Base-by-base conservation (phyloP, 1,140 invertebrate species). In the Meloidogyne chitwoodi region DNA sequence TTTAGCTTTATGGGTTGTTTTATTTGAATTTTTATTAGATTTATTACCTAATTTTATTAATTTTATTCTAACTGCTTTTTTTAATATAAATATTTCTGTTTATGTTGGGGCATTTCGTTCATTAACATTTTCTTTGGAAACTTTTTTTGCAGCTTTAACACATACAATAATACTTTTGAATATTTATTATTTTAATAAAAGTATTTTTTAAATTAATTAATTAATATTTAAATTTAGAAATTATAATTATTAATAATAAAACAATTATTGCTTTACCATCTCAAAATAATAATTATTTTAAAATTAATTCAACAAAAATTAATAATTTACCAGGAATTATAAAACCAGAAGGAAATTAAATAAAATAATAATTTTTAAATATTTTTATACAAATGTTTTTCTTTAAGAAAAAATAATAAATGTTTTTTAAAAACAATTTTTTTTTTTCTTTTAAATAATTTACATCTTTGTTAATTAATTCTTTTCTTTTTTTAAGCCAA, bases 31-130 rank as follows among this genome's bases (percentile, higher is more conserved):
- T n/a, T 69, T 76, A 24, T 67, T 76, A 11, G 74, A 76, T 61
- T 61, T 76, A 61, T 24, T 76, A 31, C 74, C 74, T 26, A 76
- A 70, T 68, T 29, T 74, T 11, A 56, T 67, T 62, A 76, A 76
- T 63, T 67, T 76, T 34, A 22, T 76, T 24, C 22, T 76, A 22
- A 76, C 74, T 29, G 64, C 74, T 67, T 76, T 66, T 24, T 34
- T 48, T 29, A 44, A 76, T 31, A 67, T 76, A 61, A 76, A 76
- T 62, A 61, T 76, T 24, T 76, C 74, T 26, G 61, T 66, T 26
- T 76, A 76, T 31, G 74, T 76, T 48, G 74, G 74, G 19, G 74
- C 74, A 14, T 76, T 76, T 68, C 74, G 74, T 61, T 76, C 74
- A 56, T 31, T 76, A 41, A 76, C 74, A 11, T 76, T 61, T 61